phyloP scores from a whole-genome alignment of 2,113 vertebrate genomes.

The Thryonomys swinderianus region DNA sequence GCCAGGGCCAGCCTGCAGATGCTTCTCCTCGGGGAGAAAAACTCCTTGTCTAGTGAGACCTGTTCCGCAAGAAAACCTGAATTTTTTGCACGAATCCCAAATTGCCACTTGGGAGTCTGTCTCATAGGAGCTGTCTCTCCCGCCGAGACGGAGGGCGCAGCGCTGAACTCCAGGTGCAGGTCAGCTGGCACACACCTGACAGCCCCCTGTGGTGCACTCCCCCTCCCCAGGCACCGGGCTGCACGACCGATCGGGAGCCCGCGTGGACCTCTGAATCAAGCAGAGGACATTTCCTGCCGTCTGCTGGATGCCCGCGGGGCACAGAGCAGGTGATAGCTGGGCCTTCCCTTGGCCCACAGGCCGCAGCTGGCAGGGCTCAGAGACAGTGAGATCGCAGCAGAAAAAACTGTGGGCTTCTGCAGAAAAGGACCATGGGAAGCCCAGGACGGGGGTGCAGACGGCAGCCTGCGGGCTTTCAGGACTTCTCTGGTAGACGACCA shows the following conservation, averaged over 20 bases:
- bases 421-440: background rate
- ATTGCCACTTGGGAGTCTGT: background rate
- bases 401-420: background rate
- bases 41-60: background rate
- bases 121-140: background rate
- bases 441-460: accelerated
- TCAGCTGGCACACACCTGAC: too few species aligned
- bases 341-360: background rate
- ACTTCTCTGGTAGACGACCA: background rate
- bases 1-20: too few species aligned
- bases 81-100: background rate
- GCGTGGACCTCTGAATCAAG: accelerated
- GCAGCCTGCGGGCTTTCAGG: accelerated
- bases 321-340: background rate
- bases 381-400: too few species aligned
- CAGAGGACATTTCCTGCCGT: background rate
- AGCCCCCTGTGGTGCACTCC: accelerated
- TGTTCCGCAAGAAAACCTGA: background rate
- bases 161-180: background rate
- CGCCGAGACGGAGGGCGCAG: accelerated
- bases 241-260: background rate
- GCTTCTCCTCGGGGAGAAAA: background rate
- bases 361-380: background rate
- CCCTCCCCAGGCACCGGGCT: background rate
- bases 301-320: background rate